These are phyloP conservation scores for Helarctos malayanus DNA, from an alignment of 2,797 vertebrate genomes.

Conservation along the genomic window DNA sequence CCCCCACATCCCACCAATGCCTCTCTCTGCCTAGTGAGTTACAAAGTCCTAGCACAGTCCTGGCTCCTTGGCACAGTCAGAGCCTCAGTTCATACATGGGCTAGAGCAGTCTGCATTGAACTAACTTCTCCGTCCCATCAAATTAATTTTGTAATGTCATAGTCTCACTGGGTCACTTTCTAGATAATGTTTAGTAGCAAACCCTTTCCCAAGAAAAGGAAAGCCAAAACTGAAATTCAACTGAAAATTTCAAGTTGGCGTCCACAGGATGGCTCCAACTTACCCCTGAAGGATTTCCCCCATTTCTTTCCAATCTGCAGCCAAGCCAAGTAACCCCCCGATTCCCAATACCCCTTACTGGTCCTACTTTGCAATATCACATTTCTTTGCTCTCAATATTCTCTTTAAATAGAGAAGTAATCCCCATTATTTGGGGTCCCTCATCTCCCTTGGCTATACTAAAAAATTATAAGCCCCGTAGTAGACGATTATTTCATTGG, in stretches of 20 bases:
- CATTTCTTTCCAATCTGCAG: background rate
- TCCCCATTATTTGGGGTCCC: background rate
- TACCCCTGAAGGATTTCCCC: background rate
- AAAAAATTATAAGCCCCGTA: background rate
- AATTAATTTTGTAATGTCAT: background rate
- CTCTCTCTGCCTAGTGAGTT: no score
- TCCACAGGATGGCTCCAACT: background rate
- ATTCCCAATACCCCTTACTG: background rate
- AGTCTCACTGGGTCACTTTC: background rate
- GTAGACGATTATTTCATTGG: background rate
- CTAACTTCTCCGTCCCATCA: background rate
- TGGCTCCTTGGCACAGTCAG: background rate
- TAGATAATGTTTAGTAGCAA: background rate
- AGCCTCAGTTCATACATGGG: background rate
- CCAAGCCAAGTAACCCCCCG: background rate
- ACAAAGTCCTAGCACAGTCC: background rate
- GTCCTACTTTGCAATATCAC: background rate
- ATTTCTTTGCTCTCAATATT: background rate
- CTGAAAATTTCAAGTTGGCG: background rate
- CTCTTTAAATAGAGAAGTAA: background rate
- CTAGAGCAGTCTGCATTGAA: background rate
- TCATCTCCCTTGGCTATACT: background rate
- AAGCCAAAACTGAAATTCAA: background rate
- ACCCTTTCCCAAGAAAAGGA: background rate
- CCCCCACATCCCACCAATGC: fast-evolving